Evolutionary conservation across 2,797 vertebrate species (phyloP), one percentile per base, ranked within the genome.

Genomic region (Bradypodion pumilum): DNA sequence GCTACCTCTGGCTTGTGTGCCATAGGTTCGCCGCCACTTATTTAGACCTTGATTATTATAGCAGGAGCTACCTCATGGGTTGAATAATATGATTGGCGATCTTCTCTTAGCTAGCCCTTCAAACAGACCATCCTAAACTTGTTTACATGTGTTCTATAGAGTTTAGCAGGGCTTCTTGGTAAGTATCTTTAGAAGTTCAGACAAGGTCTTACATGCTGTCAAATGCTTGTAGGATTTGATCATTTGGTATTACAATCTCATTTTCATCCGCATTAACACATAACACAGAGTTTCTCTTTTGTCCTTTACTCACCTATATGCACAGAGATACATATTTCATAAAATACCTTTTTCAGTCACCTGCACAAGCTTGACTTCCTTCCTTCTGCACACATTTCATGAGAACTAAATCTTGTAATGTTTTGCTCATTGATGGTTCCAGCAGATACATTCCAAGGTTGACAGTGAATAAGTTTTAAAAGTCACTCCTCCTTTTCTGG

Each of bases 381-480:
- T 40, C 4, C 40, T 35, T 27, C 60, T 52, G 5, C 23, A 84
- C 29, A 60, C 19, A 46, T 12, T n/a, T 40, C 29, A 32, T 73
- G 62, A 27, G 2, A 19, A 72, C 13, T 59, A 59, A 6, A 68
- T 49, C 2, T 66, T 80, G 74, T 3, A 60, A 42, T 83, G 74
- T 82, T 84, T 78, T 78, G 60, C 70, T 85, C 66, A 4, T 88
- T 89, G 86, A 83, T 74, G 49, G 86, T 89, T 84, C 60, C 56
- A 21, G 72, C n/a, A 87, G 87, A 79, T 91, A 89, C 1, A 81
- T 82, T 89, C 81, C 78, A 80, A 82, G 81, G 84, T 78, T 88
- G 76, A 86, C 84, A 86, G 13, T 23, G n/a, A 74, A 74, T 32
- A 2, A 32, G n/a, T 27, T 74, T 29, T 7, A 46, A n/a, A 44